Percentiles rank a stretch among this genome's conserved stretches.
These are phyloP conservation scores for Tetrao urogallus DNA, from an alignment of 2,113 vertebrate genomes.

Conservation along the genomic window DNA sequence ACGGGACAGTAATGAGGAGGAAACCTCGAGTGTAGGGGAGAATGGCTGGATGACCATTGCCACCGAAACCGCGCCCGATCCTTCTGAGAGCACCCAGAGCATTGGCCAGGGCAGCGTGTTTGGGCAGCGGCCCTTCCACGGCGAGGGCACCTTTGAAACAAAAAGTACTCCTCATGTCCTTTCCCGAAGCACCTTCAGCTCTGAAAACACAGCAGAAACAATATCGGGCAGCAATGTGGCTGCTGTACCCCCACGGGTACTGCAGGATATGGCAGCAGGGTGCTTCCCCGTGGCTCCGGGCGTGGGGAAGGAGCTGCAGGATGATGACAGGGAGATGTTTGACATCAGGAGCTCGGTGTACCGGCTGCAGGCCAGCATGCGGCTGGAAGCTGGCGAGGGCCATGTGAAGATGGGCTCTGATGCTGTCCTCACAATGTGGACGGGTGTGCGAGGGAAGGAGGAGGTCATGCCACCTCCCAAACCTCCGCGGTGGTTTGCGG, in stretches of 20 bases:
- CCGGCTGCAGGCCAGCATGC: constrained; percentile 14
- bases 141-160: fast-evolving
- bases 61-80: neutral
- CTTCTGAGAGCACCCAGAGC: neutral
- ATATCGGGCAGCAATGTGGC: neutral
- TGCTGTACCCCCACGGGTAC: neutral
- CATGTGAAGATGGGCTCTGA: neutral
- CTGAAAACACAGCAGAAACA: fast-evolving
- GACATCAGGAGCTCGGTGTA: neutral
- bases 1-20: neutral
- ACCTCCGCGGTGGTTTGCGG: constrained; percentile 25
- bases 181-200: neutral
- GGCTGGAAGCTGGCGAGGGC: neutral
- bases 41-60: constrained; percentile 21
- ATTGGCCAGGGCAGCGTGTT: fast-evolving
- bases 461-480: neutral
- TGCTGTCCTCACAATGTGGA: neutral
- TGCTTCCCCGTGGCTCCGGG: fast-evolving
- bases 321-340: fast-evolving
- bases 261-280: fast-evolving
- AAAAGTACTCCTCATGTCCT: fast-evolving
- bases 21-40: fast-evolving
- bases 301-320: fast-evolving
- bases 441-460: neutral
- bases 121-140: fast-evolving